Base-by-base conservation (phyloP, 2,113 vertebrate genomes). In the Centropus unirufus region DNA sequence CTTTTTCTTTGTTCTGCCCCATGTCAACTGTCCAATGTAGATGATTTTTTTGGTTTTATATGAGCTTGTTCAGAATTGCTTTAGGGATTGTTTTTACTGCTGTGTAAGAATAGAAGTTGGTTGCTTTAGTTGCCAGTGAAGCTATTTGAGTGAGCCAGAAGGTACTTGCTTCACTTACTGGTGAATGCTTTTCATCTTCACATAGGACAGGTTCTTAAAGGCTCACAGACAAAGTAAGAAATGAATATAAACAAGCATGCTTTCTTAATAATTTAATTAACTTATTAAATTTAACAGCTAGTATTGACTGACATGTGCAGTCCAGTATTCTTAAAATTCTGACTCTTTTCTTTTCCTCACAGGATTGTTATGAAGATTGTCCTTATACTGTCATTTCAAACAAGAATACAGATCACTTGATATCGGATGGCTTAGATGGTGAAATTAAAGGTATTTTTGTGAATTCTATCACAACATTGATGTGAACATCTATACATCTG, bases 291-390 rank as follows among this genome's bases (percentile, higher is more conserved):
- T 12, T 81, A 26, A n/a, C 32, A 68, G 2, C 4, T 63, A 8
- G 14, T 77, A 6, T 59, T 93, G 47, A 68, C 30, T 55, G 32
- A 22, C 19, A 2, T 51, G 18, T 69, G 14, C 54, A 11, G 4
- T 47, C 10, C 22, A 27, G 21, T 78, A 17, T 36, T 77, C 20
- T 26, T 79, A 42, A 87, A 83, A 67, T 76, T 64, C 30, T 85
- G 17, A 34, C 16, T 30, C 59, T 24, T 72, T 68, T 66, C 64
- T 42, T 69, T 79, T 18, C 62, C 24, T 81, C 83, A 36, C 97
- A 99, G 99, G 99, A 99, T 39, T 88, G 78, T 52, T 98, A 93
- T 86, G 99, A 99, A 95, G 99, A 99, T 73, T 94, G 90, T 52
- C 87, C 97, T 68, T 96, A 95, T 93, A 80, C 93, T 77, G 70